phyloP scores from a whole-genome alignment of 2,113 vertebrate species.

The Chunga burmeisteri region DNA sequence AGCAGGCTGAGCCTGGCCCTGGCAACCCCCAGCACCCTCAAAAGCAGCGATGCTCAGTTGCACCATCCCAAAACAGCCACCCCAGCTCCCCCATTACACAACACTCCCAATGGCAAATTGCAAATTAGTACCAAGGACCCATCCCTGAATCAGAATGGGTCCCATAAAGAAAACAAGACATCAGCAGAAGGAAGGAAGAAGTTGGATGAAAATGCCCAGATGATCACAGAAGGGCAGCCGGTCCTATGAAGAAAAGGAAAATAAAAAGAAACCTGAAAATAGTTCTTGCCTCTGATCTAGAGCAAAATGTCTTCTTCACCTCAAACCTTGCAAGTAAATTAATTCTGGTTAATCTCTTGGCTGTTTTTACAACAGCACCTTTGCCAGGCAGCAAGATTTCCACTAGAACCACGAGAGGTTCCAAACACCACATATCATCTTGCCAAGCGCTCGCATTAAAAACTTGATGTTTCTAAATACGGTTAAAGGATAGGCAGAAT shows the following conservation, averaged over 20 bases:
- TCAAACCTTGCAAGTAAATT: background rate
- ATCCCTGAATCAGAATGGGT: background rate
- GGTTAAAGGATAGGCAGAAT: background rate
- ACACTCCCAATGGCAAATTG: background rate
- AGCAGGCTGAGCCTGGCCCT: background rate
- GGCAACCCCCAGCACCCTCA: background rate
- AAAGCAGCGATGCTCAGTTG: background rate
- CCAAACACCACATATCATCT: background rate
- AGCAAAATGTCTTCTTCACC: background rate
- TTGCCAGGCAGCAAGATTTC: background rate
- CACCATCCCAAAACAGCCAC: background rate
- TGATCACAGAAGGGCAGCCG: background rate
- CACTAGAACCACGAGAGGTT: background rate
- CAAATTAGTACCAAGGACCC: background rate
- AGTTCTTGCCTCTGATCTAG: background rate
- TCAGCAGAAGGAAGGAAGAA: background rate
- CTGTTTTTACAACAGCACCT: background rate
- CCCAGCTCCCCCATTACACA: accelerated
- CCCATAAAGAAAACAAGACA: background rate
- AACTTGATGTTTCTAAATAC: background rate
- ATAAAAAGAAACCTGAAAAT: background rate
- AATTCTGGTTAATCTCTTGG: background rate
- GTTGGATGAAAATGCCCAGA: background rate
- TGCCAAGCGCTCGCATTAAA: background rate
- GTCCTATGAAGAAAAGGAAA: background rate